Percentiles rank a stretch among this genome's conserved stretches.
phyloP scores from a whole-genome alignment of 2,888 invertebrate genomes.

The Craniophora ligustri region DNA sequence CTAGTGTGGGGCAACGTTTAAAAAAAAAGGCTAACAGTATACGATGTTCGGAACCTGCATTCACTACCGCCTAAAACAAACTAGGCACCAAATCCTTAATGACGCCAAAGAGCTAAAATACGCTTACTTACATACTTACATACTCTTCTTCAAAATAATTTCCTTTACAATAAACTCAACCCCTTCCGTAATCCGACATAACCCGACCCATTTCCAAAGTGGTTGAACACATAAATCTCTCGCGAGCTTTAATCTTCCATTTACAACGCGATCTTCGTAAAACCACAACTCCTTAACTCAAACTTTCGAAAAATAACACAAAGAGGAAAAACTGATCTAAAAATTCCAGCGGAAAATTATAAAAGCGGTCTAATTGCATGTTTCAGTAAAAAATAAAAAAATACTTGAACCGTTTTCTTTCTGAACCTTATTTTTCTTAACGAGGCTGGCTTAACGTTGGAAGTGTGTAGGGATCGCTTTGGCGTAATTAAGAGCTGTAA shows the following conservation, averaged over 20 bases:
- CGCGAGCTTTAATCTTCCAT: not conserved
- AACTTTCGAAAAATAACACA: conserved; percentile 17
- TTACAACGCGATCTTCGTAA: conserved; percentile 4
- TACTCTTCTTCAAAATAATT: not conserved
- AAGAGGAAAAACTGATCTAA: conserved; percentile 24
- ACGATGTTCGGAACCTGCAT: too few relatives aligned
- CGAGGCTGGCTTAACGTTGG: conserved; percentile 37
- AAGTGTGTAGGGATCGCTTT: conserved; percentile 34
- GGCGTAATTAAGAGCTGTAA: conserved; percentile 36
- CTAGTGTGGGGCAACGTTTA: too few relatives aligned
- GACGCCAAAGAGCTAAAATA: too few relatives aligned
- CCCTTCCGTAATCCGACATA: not conserved
- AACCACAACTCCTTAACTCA: not conserved
- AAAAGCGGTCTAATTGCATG: conserved; percentile 46
- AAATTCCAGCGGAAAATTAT: conserved; percentile 33
- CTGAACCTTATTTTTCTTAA: conserved; percentile 49
- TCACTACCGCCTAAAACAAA: too few relatives aligned
- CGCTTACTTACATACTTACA: too few relatives aligned
- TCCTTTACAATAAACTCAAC: not conserved
- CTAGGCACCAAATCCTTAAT: too few relatives aligned
- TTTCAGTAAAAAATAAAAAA: conserved; percentile 45
- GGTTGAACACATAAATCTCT: not conserved
- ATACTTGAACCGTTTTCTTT: conserved; percentile 25
- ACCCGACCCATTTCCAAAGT: not conserved
- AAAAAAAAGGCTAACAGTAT: too few relatives aligned